These are phyloP conservation scores for Andrena bicolor DNA, from an alignment of 2,888 invertebrate species.

Conservation along the genomic window DNA sequence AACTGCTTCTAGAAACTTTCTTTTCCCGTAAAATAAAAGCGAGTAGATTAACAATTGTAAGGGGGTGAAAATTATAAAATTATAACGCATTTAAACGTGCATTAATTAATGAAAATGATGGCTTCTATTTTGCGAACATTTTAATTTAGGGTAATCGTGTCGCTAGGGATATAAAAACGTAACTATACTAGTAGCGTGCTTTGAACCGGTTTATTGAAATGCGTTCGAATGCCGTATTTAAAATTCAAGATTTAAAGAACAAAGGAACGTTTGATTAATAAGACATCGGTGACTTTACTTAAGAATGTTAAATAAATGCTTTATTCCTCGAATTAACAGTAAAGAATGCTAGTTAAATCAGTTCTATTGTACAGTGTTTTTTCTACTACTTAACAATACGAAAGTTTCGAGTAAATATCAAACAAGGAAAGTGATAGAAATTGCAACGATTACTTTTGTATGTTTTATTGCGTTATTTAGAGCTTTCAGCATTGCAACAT, in stretches of 20 bases:
- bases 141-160: too few species aligned
- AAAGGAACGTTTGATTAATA: background rate
- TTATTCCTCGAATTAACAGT: background rate
- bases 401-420: constrained; percentile 1
- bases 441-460: background rate
- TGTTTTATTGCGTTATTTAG: background rate
- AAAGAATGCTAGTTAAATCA: constrained; percentile 15
- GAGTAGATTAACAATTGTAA: too few species aligned
- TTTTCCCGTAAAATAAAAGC: background rate
- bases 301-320: background rate
- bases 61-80: too few species aligned
- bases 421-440: background rate
- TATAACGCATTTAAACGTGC: too few species aligned
- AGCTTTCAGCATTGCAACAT: background rate
- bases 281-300: background rate
- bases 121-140: too few species aligned
- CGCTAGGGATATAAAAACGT: background rate
- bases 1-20: constrained; percentile 1
- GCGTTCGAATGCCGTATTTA: constrained; percentile 23
- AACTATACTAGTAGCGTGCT: background rate
- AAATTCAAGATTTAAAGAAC: constrained; percentile 18
- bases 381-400: constrained; percentile 15
- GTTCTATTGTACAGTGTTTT: constrained; percentile 23
- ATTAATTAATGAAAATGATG: too few species aligned
- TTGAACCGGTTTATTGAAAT: constrained; percentile 28